Evolutionary conservation across 1,140 invertebrate species (phyloP), one percentile per base, ranked within the genome.

Genomic region (Macrosteles quadrilineatus): DNA sequence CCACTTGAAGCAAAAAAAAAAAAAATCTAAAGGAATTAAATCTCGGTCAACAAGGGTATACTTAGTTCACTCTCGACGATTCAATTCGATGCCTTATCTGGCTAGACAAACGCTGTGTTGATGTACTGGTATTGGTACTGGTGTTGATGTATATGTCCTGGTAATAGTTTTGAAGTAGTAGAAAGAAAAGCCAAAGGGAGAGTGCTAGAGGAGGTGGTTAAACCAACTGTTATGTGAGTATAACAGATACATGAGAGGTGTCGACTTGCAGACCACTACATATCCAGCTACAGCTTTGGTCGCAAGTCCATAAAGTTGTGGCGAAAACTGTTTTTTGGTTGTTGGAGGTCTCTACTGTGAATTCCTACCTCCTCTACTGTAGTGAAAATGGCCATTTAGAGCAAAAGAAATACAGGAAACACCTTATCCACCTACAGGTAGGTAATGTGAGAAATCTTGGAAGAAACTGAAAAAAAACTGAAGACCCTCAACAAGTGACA

Each of bases 221-320:
- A 68, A 31, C 67, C 67, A 27, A 40, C 11, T 2, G 50, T 68
- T 68, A 17, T 68, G 67, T 62, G 23, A 68, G 25, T 68, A 68
- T 55, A 68, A 68, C 50, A 55, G 45, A 25, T 31, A 29, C 14
- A 62, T 68, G 55, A 50, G 55, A 6, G 50, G 50, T 1, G 31
- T 62, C 2, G 55, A 68, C 62, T 31, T 17, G 50, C 47, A 1
- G 29, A 68, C 36, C 17, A 59, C 25, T 57, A 62, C 29, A 50
- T 57, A 23, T 64, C 62, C 2, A 64, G 27, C 29, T 64, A 64
- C 19, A 29, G 11, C 29, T 64, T 64, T 21, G 29, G 21, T 4
- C 12, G 27, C 21, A 68, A 68, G 31, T 50, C 50, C 1, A 62
- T 40, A 62, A 68, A 68, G 30, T 30, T 21, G 67, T 68, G 67